phyloP scores from a whole-genome alignment of 2,797 vertebrate genomes.

The Cossypha dichroa region DNA sequence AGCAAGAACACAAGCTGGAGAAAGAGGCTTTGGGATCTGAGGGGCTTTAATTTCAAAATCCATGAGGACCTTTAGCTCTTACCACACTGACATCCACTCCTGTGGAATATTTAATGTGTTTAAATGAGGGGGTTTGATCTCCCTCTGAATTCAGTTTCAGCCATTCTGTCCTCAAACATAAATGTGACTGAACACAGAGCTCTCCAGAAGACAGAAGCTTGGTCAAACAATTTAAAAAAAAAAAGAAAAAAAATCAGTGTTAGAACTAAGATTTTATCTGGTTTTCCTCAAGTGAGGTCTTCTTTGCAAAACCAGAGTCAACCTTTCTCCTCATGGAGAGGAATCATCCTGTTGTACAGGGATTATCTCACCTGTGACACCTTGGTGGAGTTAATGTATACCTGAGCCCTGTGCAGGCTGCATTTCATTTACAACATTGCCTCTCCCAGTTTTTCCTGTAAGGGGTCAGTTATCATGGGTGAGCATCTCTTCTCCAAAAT shows the following conservation, averaged over 20 bases:
- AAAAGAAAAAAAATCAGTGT: background rate
- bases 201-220: background rate
- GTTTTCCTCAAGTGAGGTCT: background rate
- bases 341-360: accelerated
- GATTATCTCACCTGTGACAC: background rate
- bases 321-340: background rate
- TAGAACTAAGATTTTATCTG: background rate
- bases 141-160: background rate
- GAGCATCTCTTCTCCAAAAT: conserved; percentile 53
- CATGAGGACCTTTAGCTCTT: background rate
- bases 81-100: accelerated
- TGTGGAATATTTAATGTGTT: background rate
- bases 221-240: background rate
- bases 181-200: background rate
- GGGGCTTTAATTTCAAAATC: background rate
- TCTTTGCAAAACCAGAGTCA: background rate
- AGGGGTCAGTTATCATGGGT: conserved; percentile 25
- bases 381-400: background rate
- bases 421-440: background rate
- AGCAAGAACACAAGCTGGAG: accelerated
- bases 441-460: conserved; percentile 21
- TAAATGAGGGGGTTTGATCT: background rate
- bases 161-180: background rate
- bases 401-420: background rate
- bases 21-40: background rate